phyloP scores from a whole-genome alignment of 2,113 vertebrate genomes.

The Colius striatus region DNA sequence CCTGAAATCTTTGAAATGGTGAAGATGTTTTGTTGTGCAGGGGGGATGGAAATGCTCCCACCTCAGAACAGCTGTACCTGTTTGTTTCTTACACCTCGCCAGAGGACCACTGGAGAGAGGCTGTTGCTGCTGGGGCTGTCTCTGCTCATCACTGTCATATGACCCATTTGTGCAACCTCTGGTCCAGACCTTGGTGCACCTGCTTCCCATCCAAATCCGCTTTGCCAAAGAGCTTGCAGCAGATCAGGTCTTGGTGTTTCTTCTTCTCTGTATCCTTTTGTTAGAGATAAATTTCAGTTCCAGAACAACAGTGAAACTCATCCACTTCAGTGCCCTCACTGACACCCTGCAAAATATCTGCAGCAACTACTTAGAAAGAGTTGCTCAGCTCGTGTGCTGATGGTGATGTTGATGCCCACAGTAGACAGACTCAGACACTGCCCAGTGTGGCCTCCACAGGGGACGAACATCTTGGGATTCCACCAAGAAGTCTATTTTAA shows the following conservation, averaged over 20 bases:
- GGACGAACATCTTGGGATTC: neutral
- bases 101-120: neutral
- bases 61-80: neutral
- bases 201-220: neutral
- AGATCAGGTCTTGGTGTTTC: neutral
- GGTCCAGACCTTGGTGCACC: neutral
- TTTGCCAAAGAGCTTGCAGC: neutral
- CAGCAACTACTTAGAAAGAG: neutral
- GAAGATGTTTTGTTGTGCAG: neutral
- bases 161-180: neutral
- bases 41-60: neutral
- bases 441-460: neutral
- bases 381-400: neutral
- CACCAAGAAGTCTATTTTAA: neutral
- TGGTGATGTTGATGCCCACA: neutral
- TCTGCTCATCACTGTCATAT: neutral
- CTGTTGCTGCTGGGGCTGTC: neutral
- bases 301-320: rapidly evolving
- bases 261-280: neutral
- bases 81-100: neutral
- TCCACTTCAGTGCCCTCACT: neutral
- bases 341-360: neutral
- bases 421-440: neutral
- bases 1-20: neutral
- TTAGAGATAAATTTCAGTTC: neutral